These are phyloP conservation scores for Electrona antarctica DNA, from an alignment of 2,113 vertebrate genomes.

Conservation along the genomic window DNA sequence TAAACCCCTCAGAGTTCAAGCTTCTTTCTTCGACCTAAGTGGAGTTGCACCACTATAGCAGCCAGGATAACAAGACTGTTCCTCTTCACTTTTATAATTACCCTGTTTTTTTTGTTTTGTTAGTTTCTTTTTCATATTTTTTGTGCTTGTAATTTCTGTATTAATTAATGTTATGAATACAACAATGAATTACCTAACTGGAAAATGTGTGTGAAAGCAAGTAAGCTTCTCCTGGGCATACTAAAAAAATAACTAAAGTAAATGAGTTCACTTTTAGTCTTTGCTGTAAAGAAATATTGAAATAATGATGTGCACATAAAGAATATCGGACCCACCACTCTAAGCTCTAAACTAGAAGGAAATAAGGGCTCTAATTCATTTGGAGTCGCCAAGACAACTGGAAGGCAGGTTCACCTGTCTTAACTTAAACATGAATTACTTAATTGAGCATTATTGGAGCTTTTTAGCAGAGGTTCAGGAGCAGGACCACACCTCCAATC, in stretches of 20 bases:
- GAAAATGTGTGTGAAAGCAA: conserved; percentile 63
- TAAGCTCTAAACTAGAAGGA: background rate
- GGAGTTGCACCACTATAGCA: conserved; percentile 31
- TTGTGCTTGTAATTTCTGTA: conserved; percentile 63
- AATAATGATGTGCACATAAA: conserved; percentile 19
- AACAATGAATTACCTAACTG: conserved; percentile 63
- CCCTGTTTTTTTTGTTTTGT: conserved; percentile 45
- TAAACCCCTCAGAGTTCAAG: conserved; percentile 19
- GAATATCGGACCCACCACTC: conserved; percentile 17
- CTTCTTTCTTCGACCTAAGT: conserved; percentile 24
- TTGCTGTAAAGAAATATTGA: conserved; percentile 44
- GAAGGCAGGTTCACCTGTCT: background rate
- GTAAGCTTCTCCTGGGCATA: conserved; percentile 34
- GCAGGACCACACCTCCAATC: too few species aligned
- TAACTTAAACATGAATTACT: background rate
- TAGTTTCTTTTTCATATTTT: conserved; percentile 23
- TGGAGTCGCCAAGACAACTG: conserved; percentile 23
- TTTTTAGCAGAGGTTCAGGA: too few species aligned
- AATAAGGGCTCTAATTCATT: conserved; percentile 14
- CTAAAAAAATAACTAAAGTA: conserved; percentile 19
- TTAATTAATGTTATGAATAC: conserved; percentile 44
- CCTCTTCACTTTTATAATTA: conserved; percentile 50
- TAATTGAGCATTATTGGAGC: background rate
- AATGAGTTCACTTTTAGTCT: conserved; percentile 45
- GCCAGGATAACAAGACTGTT: conserved; percentile 61